These are phyloP conservation scores for Eutrigla gurnardus DNA, from an alignment of 2,797 vertebrate species.

Conservation along the genomic window DNA sequence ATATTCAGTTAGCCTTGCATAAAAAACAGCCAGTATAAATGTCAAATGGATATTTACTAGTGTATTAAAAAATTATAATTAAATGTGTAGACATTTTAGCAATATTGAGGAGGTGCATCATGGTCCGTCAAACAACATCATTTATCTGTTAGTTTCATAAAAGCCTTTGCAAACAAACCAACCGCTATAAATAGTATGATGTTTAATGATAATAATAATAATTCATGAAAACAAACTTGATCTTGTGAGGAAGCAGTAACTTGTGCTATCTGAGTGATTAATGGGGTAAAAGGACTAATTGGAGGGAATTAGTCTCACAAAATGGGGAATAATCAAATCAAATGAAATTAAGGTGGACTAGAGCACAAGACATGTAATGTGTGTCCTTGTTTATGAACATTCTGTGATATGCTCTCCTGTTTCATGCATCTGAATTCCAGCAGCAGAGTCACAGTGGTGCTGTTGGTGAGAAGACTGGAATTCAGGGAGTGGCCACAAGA, in stretches of 20 bases:
- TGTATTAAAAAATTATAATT: too few species aligned
- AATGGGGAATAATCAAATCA: conserved; percentile 20
- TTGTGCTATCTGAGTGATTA: background rate
- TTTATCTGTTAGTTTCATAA: background rate
- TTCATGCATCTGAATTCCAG: conserved; percentile 1
- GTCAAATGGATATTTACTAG: too few species aligned
- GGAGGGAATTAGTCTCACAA: background rate
- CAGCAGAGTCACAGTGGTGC: conserved; percentile 9
- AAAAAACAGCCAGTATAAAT: too few species aligned
- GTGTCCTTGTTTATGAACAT: too few species aligned
- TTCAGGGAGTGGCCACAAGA: conserved; percentile 63
- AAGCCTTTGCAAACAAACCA: background rate
- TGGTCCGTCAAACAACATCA: background rate
- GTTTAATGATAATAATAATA: background rate
- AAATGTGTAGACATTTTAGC: background rate
- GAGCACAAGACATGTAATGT: background rate
- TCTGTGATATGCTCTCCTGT: too few species aligned
- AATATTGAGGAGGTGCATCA: background rate
- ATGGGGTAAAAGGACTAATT: background rate
- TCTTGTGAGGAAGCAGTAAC: background rate
- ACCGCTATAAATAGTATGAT: background rate
- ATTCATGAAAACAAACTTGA: too few species aligned
- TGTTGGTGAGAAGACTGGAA: conserved; percentile 41
- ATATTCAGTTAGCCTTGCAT: too few species aligned
- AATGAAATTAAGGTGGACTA: background rate